Conservation (phyloP, 2,113 vertebrate species). For the Pycnonotus jocosus region DNA sequence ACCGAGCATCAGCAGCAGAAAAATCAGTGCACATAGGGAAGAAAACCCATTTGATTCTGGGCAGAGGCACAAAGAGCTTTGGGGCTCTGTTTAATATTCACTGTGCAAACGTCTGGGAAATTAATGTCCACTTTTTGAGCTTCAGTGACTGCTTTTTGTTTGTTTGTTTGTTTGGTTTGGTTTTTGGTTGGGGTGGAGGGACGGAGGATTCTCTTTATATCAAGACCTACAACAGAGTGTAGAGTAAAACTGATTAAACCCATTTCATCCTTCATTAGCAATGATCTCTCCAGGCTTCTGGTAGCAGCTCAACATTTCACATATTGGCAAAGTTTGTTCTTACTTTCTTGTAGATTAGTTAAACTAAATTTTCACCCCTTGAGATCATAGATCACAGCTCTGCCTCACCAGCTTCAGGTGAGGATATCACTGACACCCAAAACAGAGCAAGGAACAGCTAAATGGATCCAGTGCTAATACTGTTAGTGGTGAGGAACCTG, state of each 20-base stretch:
- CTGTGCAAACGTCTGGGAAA: neutral
- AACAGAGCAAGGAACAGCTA: neutral
- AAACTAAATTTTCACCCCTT: neutral
- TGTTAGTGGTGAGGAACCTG: neutral
- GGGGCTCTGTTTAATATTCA: neutral
- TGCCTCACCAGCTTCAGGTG: neutral
- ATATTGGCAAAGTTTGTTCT: neutral
- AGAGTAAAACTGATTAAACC: neutral
- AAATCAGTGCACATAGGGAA: neutral
- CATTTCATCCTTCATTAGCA: neutral
- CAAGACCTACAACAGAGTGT: neutral
- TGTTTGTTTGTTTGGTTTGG: fast-evolving
- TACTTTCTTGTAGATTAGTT: neutral
- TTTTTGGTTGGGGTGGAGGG: neutral
- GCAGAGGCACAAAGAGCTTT: neutral
- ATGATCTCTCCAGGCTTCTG: neutral
- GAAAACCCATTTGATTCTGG: neutral
- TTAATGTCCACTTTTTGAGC: neutral
- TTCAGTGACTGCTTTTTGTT: neutral
- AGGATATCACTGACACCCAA: neutral
- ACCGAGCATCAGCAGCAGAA: neutral
- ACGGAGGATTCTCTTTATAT: neutral
- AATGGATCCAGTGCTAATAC: neutral
- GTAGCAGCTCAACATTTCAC: neutral
- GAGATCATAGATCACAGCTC: neutral